These are phyloP conservation scores for Deilephila porcellus DNA, from an alignment of 2,888 invertebrate genomes.

Conservation along the genomic window DNA sequence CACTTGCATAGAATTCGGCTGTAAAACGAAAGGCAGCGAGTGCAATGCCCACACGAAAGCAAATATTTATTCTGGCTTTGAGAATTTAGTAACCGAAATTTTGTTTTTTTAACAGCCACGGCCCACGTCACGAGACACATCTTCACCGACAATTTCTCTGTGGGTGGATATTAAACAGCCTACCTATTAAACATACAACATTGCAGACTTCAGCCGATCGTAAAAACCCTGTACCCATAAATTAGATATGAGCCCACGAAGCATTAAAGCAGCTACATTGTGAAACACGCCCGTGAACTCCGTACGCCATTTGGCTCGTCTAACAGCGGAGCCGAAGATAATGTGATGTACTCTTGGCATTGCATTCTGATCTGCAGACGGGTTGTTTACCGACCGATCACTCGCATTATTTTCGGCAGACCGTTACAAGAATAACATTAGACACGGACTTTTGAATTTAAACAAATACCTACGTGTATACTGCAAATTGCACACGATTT, in stretches of 20 bases:
- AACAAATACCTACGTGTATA: neutral
- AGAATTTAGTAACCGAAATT: no score
- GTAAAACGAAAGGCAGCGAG: no score
- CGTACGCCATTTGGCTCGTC: conserved; percentile 54
- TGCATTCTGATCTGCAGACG: conserved; percentile 40
- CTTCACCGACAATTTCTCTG: no score
- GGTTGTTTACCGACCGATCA: conserved; percentile 35
- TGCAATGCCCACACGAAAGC: no score
- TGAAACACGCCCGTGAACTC: conserved; percentile 61
- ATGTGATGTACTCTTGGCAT: conserved; percentile 49
- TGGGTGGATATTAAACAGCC: no score
- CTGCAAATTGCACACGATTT: neutral
- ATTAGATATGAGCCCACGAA: neutral
- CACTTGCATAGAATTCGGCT: no score
- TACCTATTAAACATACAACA: no score
- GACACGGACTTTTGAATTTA: neutral
- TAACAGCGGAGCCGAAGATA: conserved; percentile 53
- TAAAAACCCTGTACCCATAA: no score
- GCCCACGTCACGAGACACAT: no score
- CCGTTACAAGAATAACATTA: conserved; percentile 15
- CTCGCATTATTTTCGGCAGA: conserved; percentile 23
- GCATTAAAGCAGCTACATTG: conserved; percentile 14
- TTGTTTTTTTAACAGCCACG: no score
- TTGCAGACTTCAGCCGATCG: no score
- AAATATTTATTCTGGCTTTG: no score